phyloP scores from a whole-genome alignment of 2,888 invertebrate species.

The Myathropa florea region DNA sequence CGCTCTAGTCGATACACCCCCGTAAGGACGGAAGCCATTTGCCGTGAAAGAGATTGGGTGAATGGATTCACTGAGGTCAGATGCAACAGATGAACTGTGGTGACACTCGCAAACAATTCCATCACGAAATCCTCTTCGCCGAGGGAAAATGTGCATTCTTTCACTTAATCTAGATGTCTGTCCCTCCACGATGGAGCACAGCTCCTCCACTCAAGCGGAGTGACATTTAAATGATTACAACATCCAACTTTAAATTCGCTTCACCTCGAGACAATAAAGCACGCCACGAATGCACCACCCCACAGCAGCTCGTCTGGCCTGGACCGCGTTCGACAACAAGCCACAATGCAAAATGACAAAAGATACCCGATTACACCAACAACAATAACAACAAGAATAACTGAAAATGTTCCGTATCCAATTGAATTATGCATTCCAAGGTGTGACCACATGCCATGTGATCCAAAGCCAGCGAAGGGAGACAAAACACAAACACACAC shows the following conservation, averaged over 20 bases:
- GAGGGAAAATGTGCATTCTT: slow-evolving; percentile 9
- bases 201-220: not conserved
- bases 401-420: slow-evolving; percentile 66
- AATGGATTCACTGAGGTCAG: not conserved
- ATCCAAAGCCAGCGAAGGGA: slow-evolving; percentile 17
- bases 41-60: not conserved
- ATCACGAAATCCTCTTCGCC: not conserved
- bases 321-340: slow-evolving; percentile 46
- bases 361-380: slow-evolving; percentile 28
- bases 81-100: not conserved
- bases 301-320: not conserved
- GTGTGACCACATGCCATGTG: slow-evolving; percentile 68
- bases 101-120: not conserved
- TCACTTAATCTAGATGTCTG: slow-evolving; percentile 53
- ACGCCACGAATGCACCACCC: slow-evolving; percentile 17
- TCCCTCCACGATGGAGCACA: not conserved
- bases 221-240: slow-evolving; percentile 69
- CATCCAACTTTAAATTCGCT: slow-evolving; percentile 58
- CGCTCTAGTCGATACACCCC: not conserved
- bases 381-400: slow-evolving; percentile 41
- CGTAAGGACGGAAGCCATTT: not conserved
- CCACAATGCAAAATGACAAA: slow-evolving; percentile 64
- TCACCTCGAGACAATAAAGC: slow-evolving; percentile 55
- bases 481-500: not conserved
- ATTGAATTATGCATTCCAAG: slow-evolving; percentile 71